Evolutionary conservation across 2,113 vertebrate species (phyloP).

Genomic region (Pangasianodon gigas): DNA sequence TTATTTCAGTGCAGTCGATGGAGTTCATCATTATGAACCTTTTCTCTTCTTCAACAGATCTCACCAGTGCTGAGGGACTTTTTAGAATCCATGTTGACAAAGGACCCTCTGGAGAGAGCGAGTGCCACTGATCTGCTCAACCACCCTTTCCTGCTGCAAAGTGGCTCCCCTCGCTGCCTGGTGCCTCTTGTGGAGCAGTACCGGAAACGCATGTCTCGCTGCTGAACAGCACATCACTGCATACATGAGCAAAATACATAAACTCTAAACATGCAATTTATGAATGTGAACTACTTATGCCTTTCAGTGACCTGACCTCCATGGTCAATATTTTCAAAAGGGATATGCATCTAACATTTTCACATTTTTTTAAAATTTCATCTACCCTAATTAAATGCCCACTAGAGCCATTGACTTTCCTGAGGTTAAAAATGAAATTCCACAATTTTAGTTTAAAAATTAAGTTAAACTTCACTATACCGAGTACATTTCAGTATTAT

Average conservation of each 20-base stretch:
- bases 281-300: conserved; percentile 17
- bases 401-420: not conserved
- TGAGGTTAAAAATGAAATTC: not conserved
- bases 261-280: not conserved
- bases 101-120: conserved; percentile 78
- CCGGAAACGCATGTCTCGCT: conserved; percentile 75
- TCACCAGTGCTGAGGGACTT: conserved; percentile 90
- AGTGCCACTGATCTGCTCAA: conserved; percentile 82
- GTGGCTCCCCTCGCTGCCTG: conserved; percentile 79
- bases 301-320: not conserved
- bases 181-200: conserved; percentile 87
- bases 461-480: not conserved
- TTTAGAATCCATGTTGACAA: conserved; percentile 84
- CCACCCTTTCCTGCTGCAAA: conserved; percentile 89
- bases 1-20: not conserved
- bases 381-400: not conserved
- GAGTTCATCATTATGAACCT: not conserved
- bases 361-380: not conserved
- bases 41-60: conserved; percentile 69
- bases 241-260: not conserved
- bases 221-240: conserved; percentile 51
- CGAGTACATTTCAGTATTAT: conserved; percentile 9
- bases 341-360: not conserved
- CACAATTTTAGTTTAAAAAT: not conserved
- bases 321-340: conserved; percentile 6